phyloP scores from a whole-genome alignment of 2,797 vertebrate genomes.

The Pampus argenteus region DNA sequence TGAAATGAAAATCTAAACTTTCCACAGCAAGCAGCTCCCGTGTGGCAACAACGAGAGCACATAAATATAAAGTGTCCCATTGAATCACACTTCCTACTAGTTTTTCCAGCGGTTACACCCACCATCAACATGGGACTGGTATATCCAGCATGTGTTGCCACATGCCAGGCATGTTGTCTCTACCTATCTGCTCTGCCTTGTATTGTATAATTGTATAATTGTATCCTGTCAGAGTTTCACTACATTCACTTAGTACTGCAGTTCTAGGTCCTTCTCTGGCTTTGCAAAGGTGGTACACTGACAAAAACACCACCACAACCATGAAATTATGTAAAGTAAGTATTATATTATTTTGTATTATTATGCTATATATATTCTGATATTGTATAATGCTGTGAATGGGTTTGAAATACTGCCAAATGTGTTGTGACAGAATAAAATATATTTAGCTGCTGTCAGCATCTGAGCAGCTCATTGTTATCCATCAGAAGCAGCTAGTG shows the following conservation, averaged over 20 bases:
- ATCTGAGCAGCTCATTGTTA: constrained; percentile 74
- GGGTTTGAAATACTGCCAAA: constrained; percentile 48
- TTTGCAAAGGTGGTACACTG: constrained; percentile 17
- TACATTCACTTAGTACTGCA: background rate
- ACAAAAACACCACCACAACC: constrained; percentile 1
- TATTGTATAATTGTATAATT: constrained; percentile 63
- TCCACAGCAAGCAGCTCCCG: constrained; percentile 31
- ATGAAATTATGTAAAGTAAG: background rate
- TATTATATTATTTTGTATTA: background rate
- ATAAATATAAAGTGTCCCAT: constrained; percentile 18
- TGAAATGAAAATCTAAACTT: constrained; percentile 62
- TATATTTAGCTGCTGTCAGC: constrained; percentile 71
- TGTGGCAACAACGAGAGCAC: constrained; percentile 15
- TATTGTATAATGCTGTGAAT: constrained; percentile 1
- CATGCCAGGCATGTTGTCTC: constrained; percentile 59
- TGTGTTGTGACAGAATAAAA: constrained; percentile 55
- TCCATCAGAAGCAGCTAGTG: constrained; percentile 66
- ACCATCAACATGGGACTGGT: constrained; percentile 36
- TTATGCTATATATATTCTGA: background rate
- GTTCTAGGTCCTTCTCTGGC: constrained; percentile 2
- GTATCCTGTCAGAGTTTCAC: constrained; percentile 43
- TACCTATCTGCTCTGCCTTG: constrained; percentile 38
- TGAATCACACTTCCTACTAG: constrained; percentile 30
- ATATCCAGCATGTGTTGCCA: constrained; percentile 62
- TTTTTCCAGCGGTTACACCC: constrained; percentile 29